A percentile compares a stretch with the other conserved stretches of the same genome.
Conservation (phyloP, 2,888 invertebrate genomes). For the Melanostoma mellinum region DNA sequence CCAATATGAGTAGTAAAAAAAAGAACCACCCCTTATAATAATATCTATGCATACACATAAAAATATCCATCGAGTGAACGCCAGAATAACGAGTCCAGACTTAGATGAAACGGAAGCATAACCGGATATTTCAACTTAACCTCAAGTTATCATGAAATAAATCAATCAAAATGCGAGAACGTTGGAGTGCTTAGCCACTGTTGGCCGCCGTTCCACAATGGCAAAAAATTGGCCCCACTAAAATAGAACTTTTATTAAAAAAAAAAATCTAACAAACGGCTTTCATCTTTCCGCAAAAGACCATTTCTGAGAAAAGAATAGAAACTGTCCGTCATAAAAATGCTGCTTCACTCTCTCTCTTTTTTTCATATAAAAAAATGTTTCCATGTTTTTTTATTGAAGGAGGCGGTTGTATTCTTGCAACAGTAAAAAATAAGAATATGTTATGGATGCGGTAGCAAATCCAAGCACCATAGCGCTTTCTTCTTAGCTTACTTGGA, state of each 20-base stretch:
- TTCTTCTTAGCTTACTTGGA: conserved; percentile 34
- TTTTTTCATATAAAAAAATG: conserved; percentile 5
- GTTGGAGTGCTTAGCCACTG: conserved; percentile 19
- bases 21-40: conserved; percentile 16
- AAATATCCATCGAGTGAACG: conserved; percentile 6
- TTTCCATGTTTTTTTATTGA: not conserved
- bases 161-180: conserved; percentile 59
- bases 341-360: not conserved
- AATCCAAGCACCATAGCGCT: conserved; percentile 6
- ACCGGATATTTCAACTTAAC: conserved; percentile 54
- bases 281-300: conserved; percentile 11
- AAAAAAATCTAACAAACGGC: conserved; percentile 26
- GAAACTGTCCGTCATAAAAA: conserved; percentile 49
- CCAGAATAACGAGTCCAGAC: conserved; percentile 20
- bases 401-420: not conserved
- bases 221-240: conserved; percentile 28
- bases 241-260: conserved; percentile 61
- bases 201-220: conserved; percentile 11
- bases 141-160: conserved; percentile 59
- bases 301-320: conserved; percentile 36
- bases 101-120: conserved; percentile 35
- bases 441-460: conserved; percentile 44
- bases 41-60: not conserved
- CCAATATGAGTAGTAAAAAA: conserved; percentile 46
- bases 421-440: conserved; percentile 21